Base-by-base conservation (phyloP, 2,797 vertebrate genomes). In the Enteromius viviparus region DNA sequence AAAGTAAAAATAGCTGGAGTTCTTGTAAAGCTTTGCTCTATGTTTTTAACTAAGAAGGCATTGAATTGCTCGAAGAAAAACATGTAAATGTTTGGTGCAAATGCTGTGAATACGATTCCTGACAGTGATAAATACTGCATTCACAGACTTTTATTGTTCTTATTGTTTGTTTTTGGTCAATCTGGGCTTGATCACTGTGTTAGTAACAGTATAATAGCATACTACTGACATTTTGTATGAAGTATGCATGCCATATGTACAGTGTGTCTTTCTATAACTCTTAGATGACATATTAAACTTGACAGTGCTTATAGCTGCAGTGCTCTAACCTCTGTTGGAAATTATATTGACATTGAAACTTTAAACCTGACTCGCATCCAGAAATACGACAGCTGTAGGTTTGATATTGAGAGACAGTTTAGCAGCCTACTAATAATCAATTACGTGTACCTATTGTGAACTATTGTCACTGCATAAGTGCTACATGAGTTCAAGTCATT, bases 61-160 rank as follows among this genome's bases (percentile, higher is more conserved):
- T 17, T 21, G 49, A 37, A 55, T 26, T 17, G 32, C 64, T 81
- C 0, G 14, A 53, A 29, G 53, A 76, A 66, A 75, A 66, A 66
- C 60, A 53, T 15, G 4, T 68, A 49, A 65, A 65, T 66, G 60
- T 78, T 78, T 78, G 10, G 60, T 34, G 8, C 76, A 55, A 76
- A 53, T 51, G 19, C 76, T 75, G 70, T 42, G 55, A 29, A 40
- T 60, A 26, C 14, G 58, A 60, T 12, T 75, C 47, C 65, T 71
- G 23, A 32, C 76, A 37, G 23, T 53, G 29, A 26, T n/a, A 68
- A 66, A 66, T 53, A 53, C 32, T 29, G 71, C 49, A 15, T 51
- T 53, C 47, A 51, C 29, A 14, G 76, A 60, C 37, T 26, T 62
- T 26, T 14, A 42, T 51, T 53, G 70, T 64, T 51, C 29, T 49